These are phyloP conservation scores for Cynopterus sphinx DNA, from an alignment of 2,797 vertebrate species.

Conservation along the genomic window DNA sequence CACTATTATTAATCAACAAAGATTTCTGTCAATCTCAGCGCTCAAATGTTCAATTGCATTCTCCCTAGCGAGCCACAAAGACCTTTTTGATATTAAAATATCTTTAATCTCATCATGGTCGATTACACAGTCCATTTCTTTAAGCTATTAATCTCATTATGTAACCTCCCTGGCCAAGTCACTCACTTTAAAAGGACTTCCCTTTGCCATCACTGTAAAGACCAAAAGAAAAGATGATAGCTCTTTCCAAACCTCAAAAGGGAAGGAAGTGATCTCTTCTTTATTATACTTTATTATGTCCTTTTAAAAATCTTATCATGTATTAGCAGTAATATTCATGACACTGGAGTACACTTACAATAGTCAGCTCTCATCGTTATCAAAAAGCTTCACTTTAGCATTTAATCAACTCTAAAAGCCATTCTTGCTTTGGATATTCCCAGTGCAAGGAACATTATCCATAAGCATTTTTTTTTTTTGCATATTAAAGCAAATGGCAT, in stretches of 20 bases:
- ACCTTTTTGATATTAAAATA: conserved; percentile 69
- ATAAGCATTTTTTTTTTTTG: conserved; percentile 62
- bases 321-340: conserved; percentile 89
- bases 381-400: conserved; percentile 87
- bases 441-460: conserved; percentile 85
- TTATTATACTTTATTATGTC: conserved; percentile 75
- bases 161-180: conserved; percentile 57
- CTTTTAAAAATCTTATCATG: conserved; percentile 84
- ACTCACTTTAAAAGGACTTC: conserved; percentile 67
- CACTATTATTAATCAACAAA: conserved; percentile 45
- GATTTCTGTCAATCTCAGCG: conserved; percentile 36
- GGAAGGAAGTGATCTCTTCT: conserved; percentile 73
- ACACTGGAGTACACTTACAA: conserved; percentile 87
- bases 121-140: conserved; percentile 30
- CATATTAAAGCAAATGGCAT: conserved; percentile 45
- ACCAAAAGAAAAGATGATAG: conserved; percentile 68
- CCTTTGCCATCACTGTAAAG: conserved; percentile 62
- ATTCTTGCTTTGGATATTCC: conserved; percentile 85
- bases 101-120: conserved; percentile 68
- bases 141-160: conserved; percentile 72
- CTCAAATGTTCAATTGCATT: conserved; percentile 63
- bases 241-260: conserved; percentile 72
- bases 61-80: conserved; percentile 32
- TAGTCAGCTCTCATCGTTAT: conserved; percentile 86
- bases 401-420: conserved; percentile 89